Conservation (phyloP, 2,797 vertebrate genomes). For the Epinephelus awoara region DNA sequence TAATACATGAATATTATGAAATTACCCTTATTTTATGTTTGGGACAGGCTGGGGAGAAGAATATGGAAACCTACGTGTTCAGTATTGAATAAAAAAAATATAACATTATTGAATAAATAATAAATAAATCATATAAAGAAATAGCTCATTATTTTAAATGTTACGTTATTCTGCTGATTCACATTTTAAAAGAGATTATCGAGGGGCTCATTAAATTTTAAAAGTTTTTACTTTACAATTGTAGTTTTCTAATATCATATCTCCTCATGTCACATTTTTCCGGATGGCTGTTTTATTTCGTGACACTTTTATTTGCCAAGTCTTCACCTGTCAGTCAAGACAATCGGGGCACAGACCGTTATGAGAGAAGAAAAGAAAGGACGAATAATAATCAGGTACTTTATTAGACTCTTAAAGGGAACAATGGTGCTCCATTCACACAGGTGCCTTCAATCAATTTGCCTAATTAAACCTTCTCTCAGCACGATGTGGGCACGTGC, state of each 20-base stretch:
- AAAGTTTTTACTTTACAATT: not conserved
- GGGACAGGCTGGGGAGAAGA: not conserved
- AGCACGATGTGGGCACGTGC: not conserved
- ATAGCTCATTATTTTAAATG: not conserved
- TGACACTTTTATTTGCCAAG: not conserved
- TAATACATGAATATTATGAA: not conserved
- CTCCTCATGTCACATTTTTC: not conserved
- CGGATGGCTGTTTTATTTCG: not conserved
- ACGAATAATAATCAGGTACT: not conserved
- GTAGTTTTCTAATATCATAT: not conserved
- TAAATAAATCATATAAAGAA: too few relatives aligned
- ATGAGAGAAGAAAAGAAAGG: not conserved
- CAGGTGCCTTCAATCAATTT: not conserved
- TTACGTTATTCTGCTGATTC: not conserved
- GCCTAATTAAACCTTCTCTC: not conserved
- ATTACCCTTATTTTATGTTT: not conserved
- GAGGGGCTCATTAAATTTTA: not conserved
- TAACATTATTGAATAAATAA: not conserved
- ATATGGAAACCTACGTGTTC: not conserved
- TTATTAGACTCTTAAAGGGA: not conserved
- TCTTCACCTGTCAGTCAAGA: constrained; percentile 2
- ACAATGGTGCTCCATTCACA: not conserved
- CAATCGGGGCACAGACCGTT: not conserved
- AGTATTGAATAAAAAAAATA: not conserved
- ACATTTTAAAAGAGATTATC: not conserved